Evolutionary conservation across 1,140 invertebrate species (phyloP), one percentile per base, ranked within the genome.

Genomic region (Aethina tumida): DNA sequence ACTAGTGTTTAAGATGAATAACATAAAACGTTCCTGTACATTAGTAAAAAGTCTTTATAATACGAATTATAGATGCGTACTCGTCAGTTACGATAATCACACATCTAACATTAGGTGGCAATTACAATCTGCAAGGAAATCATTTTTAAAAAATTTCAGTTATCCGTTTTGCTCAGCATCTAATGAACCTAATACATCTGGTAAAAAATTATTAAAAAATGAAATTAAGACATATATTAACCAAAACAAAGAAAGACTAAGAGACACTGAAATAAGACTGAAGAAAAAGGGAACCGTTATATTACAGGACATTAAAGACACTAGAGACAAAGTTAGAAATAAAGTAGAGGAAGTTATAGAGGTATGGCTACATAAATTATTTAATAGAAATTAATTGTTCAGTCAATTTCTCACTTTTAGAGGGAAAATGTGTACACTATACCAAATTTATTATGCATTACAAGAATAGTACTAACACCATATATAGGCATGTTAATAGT

Each of bases 391-490:
- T 22, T 31, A 5, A 28, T 5, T 24, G 28, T 21, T 21, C 25
- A 18, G 18, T 35, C 18, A 28, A 22, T 3, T 43, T 39, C 18
- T 29, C 9, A 41, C 44, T 74, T 74, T 51, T 62, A 79, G 74
- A 81, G 71, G 56, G 90, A 97, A 68, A 93, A 94, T 66, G 79
- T 96, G 39, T 83, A 84, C 61, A 97, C 93, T 1, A 71, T 97
- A 47, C 93, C 94, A 18, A 97, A 97, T 65, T 67, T 90, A 19
- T 62, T 97, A 26, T 95, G 88, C 59, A 64, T 88, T 6, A 69
- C 77, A 18, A 69, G 94, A 52, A 94, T 97, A 52, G 60, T 75
- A 3, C 68, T 86, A 32, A 84, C 91, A 4, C 93, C 93, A 8
- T 80, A 83, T 56, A 67, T 97, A 21, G 86, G 85, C 19, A 67